Evolutionary conservation across 2,113 vertebrate genomes (phyloP), one percentile per base, ranked within the genome.

Genomic region (Heterotis niloticus): DNA sequence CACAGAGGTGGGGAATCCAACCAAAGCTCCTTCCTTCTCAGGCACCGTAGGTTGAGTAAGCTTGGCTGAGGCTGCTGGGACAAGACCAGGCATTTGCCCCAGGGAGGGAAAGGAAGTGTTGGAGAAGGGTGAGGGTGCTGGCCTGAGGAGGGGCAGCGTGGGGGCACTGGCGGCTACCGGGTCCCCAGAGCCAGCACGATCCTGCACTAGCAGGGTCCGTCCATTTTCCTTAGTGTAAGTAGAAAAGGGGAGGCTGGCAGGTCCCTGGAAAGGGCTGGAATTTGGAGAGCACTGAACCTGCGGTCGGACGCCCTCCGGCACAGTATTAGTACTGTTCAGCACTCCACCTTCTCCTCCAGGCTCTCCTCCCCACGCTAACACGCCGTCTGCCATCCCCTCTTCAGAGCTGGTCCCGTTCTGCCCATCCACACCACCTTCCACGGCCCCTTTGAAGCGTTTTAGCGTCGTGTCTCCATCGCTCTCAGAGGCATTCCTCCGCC

Each of bases 141-240:
- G 90, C 80, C 92, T 93, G 24, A 93, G 84, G 81, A 94, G 92
- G 85, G 96, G 96, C 0, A 94, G 92, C 80, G 92, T 90, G 72
- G 88, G 88, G 34, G 84, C 16, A 3, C 81, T 56, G 10, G 81
- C 74, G 26, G 86, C 85, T 5, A 86, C 87, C 14, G 89, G 86
- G 66, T 96, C 93, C 74, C 92, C 89, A 81, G 91, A 88, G 76
- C 92, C 86, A 67, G 90, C 92, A 69, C 93, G 91, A 20, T 95
- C 97, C 79, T 97, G 96, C 29, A 93, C 92, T 84, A 95, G 90
- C 34, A 94, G 84, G 5, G 93, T 89, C 78, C 95, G 95, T 72
- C 97, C 96, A 52, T 99, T 98, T 91, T 99, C 98, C 92, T 98
- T 99, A 87, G 95, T 92, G 84, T 95, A 95, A 83, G 92, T 91